Evolutionary conservation across 1,140 invertebrate species (phyloP).

Genomic region (Wiebesia pumilae): DNA sequence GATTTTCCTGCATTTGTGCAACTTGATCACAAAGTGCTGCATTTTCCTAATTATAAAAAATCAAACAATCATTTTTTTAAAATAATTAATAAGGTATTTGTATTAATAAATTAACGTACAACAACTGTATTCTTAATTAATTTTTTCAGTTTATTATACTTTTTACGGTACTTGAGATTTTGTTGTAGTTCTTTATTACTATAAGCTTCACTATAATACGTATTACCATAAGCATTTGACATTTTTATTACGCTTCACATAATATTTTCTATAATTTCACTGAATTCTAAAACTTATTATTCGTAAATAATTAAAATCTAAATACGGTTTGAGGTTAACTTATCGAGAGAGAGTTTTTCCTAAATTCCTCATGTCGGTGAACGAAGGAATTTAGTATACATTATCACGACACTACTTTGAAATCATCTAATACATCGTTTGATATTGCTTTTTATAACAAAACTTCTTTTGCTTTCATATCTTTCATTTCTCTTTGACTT

Average conservation of each 20-base stretch:
- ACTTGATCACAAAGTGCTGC: conserved; percentile 88
- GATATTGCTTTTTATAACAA: too few relatives aligned
- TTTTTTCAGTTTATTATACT: conserved; percentile 75
- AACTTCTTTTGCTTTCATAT: too few relatives aligned
- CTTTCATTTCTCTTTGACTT: too few relatives aligned
- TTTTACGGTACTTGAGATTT: conserved; percentile 76
- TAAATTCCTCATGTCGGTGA: too few relatives aligned
- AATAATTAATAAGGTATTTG: not conserved
- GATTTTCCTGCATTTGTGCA: conserved; percentile 84
- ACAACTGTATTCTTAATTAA: conserved; percentile 76
- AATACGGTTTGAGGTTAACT: not conserved
- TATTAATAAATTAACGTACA: conserved; percentile 68
- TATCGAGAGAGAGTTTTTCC: not conserved
- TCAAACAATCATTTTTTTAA: not conserved
- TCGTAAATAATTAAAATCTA: not conserved
- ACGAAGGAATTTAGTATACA: too few relatives aligned
- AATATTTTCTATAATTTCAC: not conserved
- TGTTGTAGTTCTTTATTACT: conserved; percentile 67
- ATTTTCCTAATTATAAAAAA: conserved; percentile 80
- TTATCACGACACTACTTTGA: too few relatives aligned
- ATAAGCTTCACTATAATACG: conserved; percentile 66
- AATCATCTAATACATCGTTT: too few relatives aligned
- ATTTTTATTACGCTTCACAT: conserved; percentile 53
- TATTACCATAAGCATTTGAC: conserved; percentile 64
- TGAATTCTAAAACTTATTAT: not conserved